Conservation (phyloP, 53 echinoderm and acorn worm species). For the Astropecten irregularis region DNA sequence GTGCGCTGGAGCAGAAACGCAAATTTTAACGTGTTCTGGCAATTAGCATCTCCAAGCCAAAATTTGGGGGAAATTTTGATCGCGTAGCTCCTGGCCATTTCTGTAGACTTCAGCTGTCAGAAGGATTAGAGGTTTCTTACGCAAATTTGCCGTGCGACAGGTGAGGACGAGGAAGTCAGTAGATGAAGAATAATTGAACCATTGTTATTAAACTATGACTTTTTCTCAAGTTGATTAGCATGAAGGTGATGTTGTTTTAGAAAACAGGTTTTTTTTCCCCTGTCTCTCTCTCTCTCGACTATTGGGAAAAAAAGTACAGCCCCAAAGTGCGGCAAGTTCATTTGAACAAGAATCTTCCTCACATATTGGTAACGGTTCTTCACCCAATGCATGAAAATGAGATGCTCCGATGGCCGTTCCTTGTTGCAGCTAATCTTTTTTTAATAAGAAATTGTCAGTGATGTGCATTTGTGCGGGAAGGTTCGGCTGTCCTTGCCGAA, state of each 20-base stretch:
- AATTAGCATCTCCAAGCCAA: slow-evolving; percentile 46
- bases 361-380: background rate
- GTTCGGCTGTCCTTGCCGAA: background rate
- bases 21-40: slow-evolving; percentile 54
- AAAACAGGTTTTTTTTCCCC: background rate
- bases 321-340: slow-evolving; percentile 4
- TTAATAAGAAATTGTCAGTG: background rate
- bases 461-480: background rate
- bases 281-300: too few relatives aligned
- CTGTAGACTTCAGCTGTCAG: slow-evolving; percentile 49
- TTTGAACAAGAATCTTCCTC: background rate
- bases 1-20: slow-evolving; percentile 37
- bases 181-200: slow-evolving; percentile 46
- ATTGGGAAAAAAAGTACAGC: slow-evolving; percentile 39
- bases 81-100: slow-evolving; percentile 30
- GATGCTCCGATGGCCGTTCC: too few relatives aligned
- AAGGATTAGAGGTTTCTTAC: slow-evolving; percentile 46
- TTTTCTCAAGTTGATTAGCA: slow-evolving; percentile 38
- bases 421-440: background rate
- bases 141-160: slow-evolving; percentile 51
- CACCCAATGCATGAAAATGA: background rate
- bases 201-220: slow-evolving; percentile 56
- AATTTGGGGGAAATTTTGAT: background rate
- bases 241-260: slow-evolving; percentile 24
- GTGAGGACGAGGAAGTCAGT: slow-evolving; percentile 30